Percentiles rank a stretch among this genome's conserved stretches.
Evolutionary conservation across 2,797 vertebrate genomes (phyloP).

Genomic region (Moxostoma hubbsi): DNA sequence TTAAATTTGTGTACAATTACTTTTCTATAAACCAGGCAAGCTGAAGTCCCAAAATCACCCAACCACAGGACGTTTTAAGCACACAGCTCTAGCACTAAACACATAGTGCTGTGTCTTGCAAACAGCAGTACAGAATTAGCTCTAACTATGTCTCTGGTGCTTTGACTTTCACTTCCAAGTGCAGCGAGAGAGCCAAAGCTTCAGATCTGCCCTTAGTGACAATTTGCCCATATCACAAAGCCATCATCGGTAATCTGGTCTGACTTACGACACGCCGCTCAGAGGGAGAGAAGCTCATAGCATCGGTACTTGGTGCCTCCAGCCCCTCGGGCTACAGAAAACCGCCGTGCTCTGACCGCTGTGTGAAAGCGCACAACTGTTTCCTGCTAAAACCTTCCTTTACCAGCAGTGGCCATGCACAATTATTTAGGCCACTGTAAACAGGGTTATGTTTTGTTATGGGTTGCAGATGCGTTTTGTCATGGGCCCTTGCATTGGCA

Average conservation of each 20-base stretch:
- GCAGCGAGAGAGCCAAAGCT: constrained; percentile 64
- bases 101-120: constrained; percentile 54
- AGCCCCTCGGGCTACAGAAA: constrained; percentile 77
- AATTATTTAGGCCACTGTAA: constrained; percentile 48
- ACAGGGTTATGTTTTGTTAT: constrained; percentile 1
- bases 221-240: constrained; percentile 84
- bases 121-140: constrained; percentile 65
- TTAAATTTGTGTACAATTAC: neutral
- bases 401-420: constrained; percentile 65
- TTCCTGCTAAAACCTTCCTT: constrained; percentile 77
- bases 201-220: constrained; percentile 79
- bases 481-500: neutral
- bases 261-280: constrained; percentile 81
- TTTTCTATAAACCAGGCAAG: neutral
- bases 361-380: constrained; percentile 83
- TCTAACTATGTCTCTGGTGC: constrained; percentile 55
- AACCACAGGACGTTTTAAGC: constrained; percentile 2
- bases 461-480: neutral
- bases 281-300: constrained; percentile 69
- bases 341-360: constrained; percentile 71
- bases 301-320: constrained; percentile 70
- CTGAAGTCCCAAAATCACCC: neutral
- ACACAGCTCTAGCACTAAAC: constrained; percentile 39
- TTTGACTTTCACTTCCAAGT: constrained; percentile 58
- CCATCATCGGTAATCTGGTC: constrained; percentile 80